Evolutionary conservation across 2,888 invertebrate genomes (phyloP).

Genomic region (Biston stratarius): DNA sequence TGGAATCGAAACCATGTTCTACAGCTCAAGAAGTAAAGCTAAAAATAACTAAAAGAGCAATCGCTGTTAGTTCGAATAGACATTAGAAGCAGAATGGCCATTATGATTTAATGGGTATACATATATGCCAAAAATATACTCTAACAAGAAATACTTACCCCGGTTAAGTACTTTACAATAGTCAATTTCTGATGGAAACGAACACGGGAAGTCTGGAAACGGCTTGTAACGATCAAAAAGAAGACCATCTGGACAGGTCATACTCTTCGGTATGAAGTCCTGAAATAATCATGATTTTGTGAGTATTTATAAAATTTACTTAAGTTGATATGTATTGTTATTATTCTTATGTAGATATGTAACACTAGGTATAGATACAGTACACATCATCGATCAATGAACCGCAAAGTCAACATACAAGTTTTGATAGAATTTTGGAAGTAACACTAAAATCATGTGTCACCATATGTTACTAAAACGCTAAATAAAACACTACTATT

Average conservation of each 20-base stretch:
- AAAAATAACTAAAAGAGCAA: background rate
- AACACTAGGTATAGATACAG: too few relatives aligned
- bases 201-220: constrained; percentile 89
- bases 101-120: too few relatives aligned
- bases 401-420: too few relatives aligned
- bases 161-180: background rate
- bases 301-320: background rate
- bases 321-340: too few relatives aligned
- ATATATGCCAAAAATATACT: too few relatives aligned
- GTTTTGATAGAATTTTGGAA: too few relatives aligned
- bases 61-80: background rate
- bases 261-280: background rate
- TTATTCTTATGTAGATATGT: too few relatives aligned
- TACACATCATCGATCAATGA: too few relatives aligned
- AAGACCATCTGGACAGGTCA: constrained; percentile 56
- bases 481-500: too few relatives aligned
- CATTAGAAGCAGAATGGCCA: background rate
- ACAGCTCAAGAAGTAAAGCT: background rate
- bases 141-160: background rate
- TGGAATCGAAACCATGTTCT: too few relatives aligned
- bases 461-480: too few relatives aligned
- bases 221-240: constrained; percentile 89
- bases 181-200: constrained; percentile 91
- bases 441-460: too few relatives aligned
- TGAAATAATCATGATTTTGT: background rate